Conservation (phyloP, 2,888 invertebrate genomes). For the Cetonia aurata region DNA sequence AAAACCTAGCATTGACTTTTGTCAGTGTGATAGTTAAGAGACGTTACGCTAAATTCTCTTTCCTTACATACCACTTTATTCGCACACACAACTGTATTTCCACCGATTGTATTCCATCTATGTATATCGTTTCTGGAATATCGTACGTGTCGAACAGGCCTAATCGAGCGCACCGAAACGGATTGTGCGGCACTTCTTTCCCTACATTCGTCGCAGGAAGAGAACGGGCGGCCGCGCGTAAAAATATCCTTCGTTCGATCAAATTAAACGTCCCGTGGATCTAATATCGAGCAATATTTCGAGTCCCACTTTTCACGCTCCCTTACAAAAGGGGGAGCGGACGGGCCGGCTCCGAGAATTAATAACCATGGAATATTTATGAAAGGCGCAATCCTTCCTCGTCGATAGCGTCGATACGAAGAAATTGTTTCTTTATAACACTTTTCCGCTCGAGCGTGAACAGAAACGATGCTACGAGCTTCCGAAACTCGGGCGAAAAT, state of each 20-base stretch:
- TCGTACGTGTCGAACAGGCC: slow-evolving; percentile 12
- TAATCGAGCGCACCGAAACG: slow-evolving; percentile 10
- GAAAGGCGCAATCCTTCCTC: slow-evolving; percentile 31
- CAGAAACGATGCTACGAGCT: slow-evolving; percentile 9
- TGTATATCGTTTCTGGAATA: neutral
- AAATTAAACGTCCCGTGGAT: slow-evolving; percentile 31
- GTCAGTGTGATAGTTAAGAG: too few relatives aligned
- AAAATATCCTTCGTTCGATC: slow-evolving; percentile 26
- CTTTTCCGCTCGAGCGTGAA: slow-evolving; percentile 36
- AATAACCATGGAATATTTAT: slow-evolving; percentile 41
- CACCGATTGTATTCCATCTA: neutral
- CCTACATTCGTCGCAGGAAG: too few relatives aligned
- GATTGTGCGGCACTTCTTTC: neutral
- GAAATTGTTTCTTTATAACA: slow-evolving; percentile 40
- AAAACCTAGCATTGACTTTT: too few relatives aligned
- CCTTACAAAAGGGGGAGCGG: neutral
- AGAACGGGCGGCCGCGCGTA: neutral
- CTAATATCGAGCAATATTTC: slow-evolving; percentile 32
- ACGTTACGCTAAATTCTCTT: neutral
- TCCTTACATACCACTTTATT: neutral
- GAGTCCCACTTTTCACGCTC: slow-evolving; percentile 13
- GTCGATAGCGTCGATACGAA: slow-evolving; percentile 18
- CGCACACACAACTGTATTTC: neutral
- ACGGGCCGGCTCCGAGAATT: slow-evolving; percentile 20
- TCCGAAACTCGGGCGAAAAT: slow-evolving; percentile 7